Percentiles rank a stretch among this genome's conserved stretches.
Evolutionary conservation across 2,113 vertebrate species (phyloP).

Genomic region (Oxyruncus cristatus): DNA sequence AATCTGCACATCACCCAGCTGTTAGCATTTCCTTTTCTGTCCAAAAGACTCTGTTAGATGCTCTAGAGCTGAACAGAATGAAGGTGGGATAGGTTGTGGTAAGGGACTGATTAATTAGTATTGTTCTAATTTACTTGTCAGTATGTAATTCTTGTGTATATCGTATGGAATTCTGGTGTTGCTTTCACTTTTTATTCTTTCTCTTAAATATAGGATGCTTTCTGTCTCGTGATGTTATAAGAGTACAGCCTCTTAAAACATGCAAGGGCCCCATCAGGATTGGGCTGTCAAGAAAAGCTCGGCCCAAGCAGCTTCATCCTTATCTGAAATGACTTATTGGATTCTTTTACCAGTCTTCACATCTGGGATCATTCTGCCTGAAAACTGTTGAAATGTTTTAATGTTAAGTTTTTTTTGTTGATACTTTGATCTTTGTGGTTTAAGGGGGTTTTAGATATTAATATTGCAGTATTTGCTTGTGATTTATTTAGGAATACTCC

Average conservation of each 20-base stretch:
- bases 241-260: constrained; percentile 87
- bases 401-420: background rate
- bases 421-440: background rate
- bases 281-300: constrained; percentile 89
- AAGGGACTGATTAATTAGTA: background rate
- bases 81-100: background rate
- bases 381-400: constrained; percentile 28
- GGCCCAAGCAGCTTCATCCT: constrained; percentile 84
- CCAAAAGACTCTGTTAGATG: background rate
- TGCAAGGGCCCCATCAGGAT: constrained; percentile 86
- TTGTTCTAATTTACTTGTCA: background rate
- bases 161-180: background rate
- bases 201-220: constrained; percentile 69
- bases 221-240: constrained; percentile 69
- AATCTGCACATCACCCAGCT: background rate
- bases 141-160: background rate
- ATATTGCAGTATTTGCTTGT: constrained; percentile 2
- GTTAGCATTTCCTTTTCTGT: background rate
- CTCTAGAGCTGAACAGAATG: background rate
- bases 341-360: background rate
- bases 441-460: background rate
- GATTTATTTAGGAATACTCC: constrained; percentile 43
- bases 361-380: background rate
- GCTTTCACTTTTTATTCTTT: background rate
- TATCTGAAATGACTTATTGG: constrained; percentile 76